These are phyloP conservation scores for Dryobates pubescens DNA, from an alignment of 2,797 vertebrate genomes.

Conservation along the genomic window DNA sequence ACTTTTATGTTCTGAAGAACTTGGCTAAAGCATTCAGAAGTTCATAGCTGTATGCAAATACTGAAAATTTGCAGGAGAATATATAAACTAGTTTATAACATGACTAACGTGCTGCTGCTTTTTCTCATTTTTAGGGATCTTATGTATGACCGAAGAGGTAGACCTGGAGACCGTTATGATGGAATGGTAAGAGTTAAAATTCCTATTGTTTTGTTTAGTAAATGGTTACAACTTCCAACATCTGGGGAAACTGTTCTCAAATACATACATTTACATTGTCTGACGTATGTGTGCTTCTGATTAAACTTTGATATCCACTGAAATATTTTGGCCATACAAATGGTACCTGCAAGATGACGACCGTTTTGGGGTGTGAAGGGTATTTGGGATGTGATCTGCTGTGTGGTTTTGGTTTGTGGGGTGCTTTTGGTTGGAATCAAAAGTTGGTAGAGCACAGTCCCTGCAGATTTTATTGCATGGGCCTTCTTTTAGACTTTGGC, in stretches of 20 bases:
- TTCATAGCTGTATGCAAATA: not conserved
- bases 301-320: not conserved
- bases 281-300: not conserved
- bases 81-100: not conserved
- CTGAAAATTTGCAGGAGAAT: not conserved
- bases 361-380: not conserved
- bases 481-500: not conserved
- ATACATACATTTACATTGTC: not conserved
- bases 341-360: not conserved
- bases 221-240: not conserved
- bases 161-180: conserved; percentile 93
- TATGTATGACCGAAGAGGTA: conserved; percentile 91
- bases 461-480: not conserved
- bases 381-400: not conserved
- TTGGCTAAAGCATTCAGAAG: not conserved
- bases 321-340: not conserved
- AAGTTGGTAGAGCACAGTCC: not conserved
- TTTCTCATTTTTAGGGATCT: conserved; percentile 73
- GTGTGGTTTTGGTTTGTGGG: not conserved
- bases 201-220: not conserved
- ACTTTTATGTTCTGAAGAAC: not conserved
- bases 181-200: conserved; percentile 88
- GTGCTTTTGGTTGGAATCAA: not conserved
- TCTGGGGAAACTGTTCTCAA: conserved; percentile 1
- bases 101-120: not conserved